Conservation (phyloP, 2,113 vertebrate genomes). For the Pollimyrus isidori region DNA sequence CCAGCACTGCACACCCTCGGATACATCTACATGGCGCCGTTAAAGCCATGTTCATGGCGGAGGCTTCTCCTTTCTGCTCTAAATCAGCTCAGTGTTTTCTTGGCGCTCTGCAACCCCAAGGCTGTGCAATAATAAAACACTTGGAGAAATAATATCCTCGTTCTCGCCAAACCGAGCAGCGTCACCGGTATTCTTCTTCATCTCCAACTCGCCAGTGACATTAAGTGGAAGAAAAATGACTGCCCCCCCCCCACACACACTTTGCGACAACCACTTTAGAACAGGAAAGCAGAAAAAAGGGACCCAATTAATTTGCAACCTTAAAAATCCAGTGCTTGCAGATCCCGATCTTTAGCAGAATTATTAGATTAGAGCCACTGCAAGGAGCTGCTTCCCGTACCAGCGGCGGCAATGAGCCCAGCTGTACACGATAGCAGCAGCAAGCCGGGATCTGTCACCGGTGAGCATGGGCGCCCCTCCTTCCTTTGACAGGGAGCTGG, state of each 20-base stretch:
- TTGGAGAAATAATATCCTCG: slow-evolving; percentile 29
- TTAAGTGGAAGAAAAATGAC: slow-evolving; percentile 49
- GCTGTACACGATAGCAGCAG: background rate
- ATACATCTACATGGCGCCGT: background rate
- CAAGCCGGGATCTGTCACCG: slow-evolving; percentile 3
- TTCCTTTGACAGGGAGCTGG: slow-evolving; percentile 26
- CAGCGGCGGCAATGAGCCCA: slow-evolving; percentile 33
- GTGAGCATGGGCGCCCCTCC: slow-evolving; percentile 9
- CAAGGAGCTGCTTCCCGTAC: slow-evolving; percentile 11
- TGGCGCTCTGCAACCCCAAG: slow-evolving; percentile 30
- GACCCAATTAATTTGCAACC: slow-evolving; percentile 50
- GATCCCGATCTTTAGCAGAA: slow-evolving; percentile 40
- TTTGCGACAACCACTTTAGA: slow-evolving; percentile 29
- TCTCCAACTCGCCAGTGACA: slow-evolving; percentile 34
- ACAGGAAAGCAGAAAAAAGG: slow-evolving; percentile 27
- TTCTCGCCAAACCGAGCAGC: background rate
- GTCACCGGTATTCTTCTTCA: slow-evolving; percentile 37
- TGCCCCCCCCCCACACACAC: background rate
- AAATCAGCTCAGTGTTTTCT: slow-evolving; percentile 14
- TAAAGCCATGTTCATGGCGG: background rate
- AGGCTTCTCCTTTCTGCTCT: background rate
- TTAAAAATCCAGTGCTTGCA: slow-evolving; percentile 32
- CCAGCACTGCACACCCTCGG: background rate
- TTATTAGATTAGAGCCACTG: slow-evolving; percentile 36
- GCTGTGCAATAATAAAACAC: slow-evolving; percentile 33